phyloP scores from a whole-genome alignment of 2,888 invertebrate genomes.

The Mythimna loreyi region DNA sequence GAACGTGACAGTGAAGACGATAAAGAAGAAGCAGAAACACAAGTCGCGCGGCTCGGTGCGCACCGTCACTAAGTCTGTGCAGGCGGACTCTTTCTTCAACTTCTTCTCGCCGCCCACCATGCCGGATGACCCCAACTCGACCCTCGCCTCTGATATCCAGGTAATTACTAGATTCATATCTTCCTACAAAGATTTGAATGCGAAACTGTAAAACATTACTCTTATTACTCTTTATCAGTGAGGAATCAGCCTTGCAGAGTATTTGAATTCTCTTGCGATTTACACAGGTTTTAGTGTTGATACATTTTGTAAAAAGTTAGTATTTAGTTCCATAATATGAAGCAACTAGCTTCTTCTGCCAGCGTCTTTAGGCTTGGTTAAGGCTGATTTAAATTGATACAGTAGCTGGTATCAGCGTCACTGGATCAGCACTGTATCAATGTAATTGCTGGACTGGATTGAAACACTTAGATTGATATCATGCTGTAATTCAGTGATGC shows the following conservation, averaged over 20 bases:
- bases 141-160: constrained; percentile 96
- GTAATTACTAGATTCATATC: constrained; percentile 61
- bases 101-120: constrained; percentile 98
- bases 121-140: constrained; percentile 95
- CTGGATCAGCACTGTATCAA: no score
- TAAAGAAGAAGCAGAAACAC: constrained; percentile 99
- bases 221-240: no score
- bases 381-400: no score
- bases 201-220: not conserved
- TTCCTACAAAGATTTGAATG: not conserved
- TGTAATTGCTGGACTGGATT: no score
- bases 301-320: no score
- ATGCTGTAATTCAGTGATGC: no score
- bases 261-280: not conserved
- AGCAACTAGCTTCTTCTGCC: no score
- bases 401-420: no score
- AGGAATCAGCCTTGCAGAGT: not conserved
- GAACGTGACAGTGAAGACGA: constrained; percentile 98
- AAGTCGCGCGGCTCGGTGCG: constrained; percentile 98
- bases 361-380: no score
- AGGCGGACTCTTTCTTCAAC: constrained; percentile 99
- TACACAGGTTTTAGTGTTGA: no score
- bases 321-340: no score
- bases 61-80: constrained; percentile 98
- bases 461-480: no score